Evolutionary conservation across 2,888 invertebrate species (phyloP).

Genomic region (Drosophila pullipes): DNA sequence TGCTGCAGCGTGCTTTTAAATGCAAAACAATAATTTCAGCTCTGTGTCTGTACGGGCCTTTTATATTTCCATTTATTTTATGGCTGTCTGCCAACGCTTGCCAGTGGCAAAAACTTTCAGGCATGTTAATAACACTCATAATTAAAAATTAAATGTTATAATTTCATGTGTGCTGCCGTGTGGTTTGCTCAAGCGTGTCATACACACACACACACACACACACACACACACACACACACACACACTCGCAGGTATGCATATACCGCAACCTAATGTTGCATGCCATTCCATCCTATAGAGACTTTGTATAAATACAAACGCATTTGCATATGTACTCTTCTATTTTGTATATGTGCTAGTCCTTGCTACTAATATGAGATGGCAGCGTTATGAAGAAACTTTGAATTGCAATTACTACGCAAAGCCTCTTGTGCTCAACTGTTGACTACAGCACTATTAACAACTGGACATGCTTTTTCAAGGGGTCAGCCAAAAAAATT

Average conservation of each 20-base stretch:
- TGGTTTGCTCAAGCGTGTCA: constrained; percentile 44
- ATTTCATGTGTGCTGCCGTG: constrained; percentile 71
- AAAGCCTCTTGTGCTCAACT: constrained; percentile 41
- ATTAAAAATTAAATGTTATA: constrained; percentile 77
- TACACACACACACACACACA: constrained; percentile 21
- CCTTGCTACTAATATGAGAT: constrained; percentile 11
- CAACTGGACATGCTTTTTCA: constrained; percentile 54
- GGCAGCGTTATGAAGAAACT: constrained; percentile 55
- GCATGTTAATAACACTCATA: constrained; percentile 76
- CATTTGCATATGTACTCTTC: constrained; percentile 1
- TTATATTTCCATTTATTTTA: constrained; percentile 54
- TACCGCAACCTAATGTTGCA: constrained; percentile 24
- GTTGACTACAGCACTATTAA: constrained; percentile 43
- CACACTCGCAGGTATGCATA: constrained; percentile 9
- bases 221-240: constrained; percentile 9
- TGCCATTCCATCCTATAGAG: constrained; percentile 15
- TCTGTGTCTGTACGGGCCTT: constrained; percentile 13
- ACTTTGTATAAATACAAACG: constrained; percentile 30
- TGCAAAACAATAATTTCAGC: constrained; percentile 69
- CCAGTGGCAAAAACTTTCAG: constrained; percentile 65
- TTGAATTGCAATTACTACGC: constrained; percentile 64
- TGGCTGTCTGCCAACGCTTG: constrained; percentile 55
- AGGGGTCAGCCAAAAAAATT: constrained; percentile 7
- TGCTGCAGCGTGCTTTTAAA: constrained; percentile 50
- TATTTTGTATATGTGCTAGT: background rate